These are phyloP conservation scores for Otolemur garnettii DNA, from an alignment of 2,113 vertebrate genomes.

Conservation along the genomic window DNA sequence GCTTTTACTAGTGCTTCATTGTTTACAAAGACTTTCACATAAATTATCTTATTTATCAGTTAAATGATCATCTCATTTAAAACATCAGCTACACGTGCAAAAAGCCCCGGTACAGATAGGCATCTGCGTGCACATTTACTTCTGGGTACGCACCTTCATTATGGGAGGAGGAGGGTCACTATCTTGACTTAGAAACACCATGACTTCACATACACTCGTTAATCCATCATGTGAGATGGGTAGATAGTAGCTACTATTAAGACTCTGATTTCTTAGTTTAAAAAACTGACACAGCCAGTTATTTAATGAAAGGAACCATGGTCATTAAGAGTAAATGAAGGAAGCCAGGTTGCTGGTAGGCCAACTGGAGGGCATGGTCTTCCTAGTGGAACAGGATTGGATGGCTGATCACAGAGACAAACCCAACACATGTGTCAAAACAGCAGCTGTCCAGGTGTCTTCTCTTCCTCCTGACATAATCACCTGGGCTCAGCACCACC, in stretches of 20 bases:
- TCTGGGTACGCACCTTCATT: slow-evolving; percentile 42
- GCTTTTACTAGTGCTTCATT: slow-evolving; percentile 37
- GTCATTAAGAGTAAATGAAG: neutral
- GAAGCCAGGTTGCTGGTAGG: neutral
- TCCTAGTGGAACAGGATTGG: neutral
- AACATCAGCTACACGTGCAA: slow-evolving; percentile 46
- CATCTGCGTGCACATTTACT: slow-evolving; percentile 46
- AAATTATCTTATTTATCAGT: slow-evolving; percentile 61
- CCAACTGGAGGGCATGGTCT: neutral
- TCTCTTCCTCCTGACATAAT: neutral
- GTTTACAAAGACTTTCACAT: slow-evolving; percentile 68
- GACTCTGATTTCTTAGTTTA: neutral
- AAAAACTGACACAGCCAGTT: slow-evolving; percentile 39
- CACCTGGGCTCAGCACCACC: neutral
- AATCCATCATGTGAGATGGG: neutral
- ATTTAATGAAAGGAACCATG: slow-evolving; percentile 35
- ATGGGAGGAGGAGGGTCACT: neutral
- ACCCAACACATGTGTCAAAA: neutral
- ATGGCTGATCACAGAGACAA: neutral
- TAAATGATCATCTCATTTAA: slow-evolving; percentile 61
- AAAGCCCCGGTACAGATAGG: neutral
- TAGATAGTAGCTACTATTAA: slow-evolving; percentile 30
- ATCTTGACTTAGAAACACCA: slow-evolving; percentile 26
- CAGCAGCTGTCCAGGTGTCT: neutral
- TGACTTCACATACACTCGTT: slow-evolving; percentile 47